Percentiles rank a stretch among this genome's conserved stretches.
phyloP scores from a whole-genome alignment of 2,113 vertebrate species.

The Boulengerochromis microlepis region DNA sequence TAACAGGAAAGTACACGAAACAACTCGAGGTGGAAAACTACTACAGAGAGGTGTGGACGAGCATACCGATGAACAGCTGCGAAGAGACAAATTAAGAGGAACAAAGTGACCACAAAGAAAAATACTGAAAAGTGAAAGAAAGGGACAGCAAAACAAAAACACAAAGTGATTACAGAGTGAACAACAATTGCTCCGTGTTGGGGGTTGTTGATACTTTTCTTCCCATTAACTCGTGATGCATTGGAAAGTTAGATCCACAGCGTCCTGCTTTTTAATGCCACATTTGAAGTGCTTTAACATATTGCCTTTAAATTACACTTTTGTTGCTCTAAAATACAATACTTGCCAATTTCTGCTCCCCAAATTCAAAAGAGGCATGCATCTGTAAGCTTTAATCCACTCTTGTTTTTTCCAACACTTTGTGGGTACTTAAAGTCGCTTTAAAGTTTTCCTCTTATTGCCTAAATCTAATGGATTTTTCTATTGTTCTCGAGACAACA shows the following conservation, averaged over 20 bases:
- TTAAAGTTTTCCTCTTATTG: not conserved
- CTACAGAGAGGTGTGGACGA: not conserved
- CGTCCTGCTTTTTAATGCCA: not conserved
- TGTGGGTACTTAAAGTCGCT: not conserved
- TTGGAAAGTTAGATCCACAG: not conserved
- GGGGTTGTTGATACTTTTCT: not conserved
- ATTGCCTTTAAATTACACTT: not conserved
- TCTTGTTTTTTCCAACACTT: not conserved
- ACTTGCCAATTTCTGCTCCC: not conserved
- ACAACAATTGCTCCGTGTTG: not conserved
- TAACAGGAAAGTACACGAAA: too few species aligned
- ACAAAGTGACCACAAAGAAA: not conserved
- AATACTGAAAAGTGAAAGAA: not conserved
- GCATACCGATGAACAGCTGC: not conserved
- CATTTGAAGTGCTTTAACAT: not conserved
- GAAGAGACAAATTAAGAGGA: not conserved
- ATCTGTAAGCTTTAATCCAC: not conserved
- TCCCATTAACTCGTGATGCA: not conserved
- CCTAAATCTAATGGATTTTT: not conserved
- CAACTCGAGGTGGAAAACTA: not conserved
- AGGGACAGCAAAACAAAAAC: not conserved
- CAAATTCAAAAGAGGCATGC: not conserved
- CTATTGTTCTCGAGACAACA: constrained; percentile 15
- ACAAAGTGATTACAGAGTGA: too few species aligned
- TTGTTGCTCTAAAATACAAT: not conserved